Percentiles rank a stretch among this genome's conserved stretches.
Conservation (phyloP, 2,888 invertebrate genomes). For the Steromphala cineraria region DNA sequence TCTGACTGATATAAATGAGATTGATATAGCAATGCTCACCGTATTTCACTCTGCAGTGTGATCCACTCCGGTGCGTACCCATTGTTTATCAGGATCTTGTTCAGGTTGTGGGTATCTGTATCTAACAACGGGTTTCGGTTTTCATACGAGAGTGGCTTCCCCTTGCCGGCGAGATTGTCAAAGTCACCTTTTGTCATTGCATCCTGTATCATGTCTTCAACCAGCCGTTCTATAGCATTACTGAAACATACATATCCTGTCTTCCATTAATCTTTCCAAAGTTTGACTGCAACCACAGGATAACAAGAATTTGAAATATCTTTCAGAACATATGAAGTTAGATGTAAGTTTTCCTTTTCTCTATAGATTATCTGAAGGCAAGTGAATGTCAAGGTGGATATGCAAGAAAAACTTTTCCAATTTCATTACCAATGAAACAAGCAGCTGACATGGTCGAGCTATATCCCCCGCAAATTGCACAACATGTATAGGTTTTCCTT, state of each 20-base stretch:
- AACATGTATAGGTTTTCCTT: too few relatives aligned
- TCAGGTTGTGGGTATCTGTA: conserved; percentile 89
- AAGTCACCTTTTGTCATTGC: conserved; percentile 93
- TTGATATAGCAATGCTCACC: conserved; percentile 78
- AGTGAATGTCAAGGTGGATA: too few relatives aligned
- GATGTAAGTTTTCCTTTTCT: too few relatives aligned
- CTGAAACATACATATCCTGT: conserved; percentile 80
- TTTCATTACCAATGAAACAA: too few relatives aligned
- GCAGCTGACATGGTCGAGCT: too few relatives aligned
- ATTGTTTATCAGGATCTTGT: conserved; percentile 90
- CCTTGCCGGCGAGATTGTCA: conserved; percentile 86
- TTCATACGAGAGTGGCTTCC: conserved; percentile 85
- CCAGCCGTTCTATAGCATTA: conserved; percentile 88
- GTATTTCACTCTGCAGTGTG: conserved; percentile 88
- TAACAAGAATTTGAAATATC: too few relatives aligned
- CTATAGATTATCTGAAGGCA: too few relatives aligned
- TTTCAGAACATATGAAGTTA: too few relatives aligned
- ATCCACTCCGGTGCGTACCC: conserved; percentile 95
- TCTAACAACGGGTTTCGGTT: conserved; percentile 90
- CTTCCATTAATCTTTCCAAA: conserved; percentile 91
- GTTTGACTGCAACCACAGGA: conserved; percentile 77
- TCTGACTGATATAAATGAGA: too few relatives aligned
- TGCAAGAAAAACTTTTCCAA: too few relatives aligned
- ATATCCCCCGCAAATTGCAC: too few relatives aligned
- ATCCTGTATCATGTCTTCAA: conserved; percentile 93